These are phyloP conservation scores for Acanthochromis polyacanthus DNA, from an alignment of 2,113 vertebrate species.

Conservation along the genomic window DNA sequence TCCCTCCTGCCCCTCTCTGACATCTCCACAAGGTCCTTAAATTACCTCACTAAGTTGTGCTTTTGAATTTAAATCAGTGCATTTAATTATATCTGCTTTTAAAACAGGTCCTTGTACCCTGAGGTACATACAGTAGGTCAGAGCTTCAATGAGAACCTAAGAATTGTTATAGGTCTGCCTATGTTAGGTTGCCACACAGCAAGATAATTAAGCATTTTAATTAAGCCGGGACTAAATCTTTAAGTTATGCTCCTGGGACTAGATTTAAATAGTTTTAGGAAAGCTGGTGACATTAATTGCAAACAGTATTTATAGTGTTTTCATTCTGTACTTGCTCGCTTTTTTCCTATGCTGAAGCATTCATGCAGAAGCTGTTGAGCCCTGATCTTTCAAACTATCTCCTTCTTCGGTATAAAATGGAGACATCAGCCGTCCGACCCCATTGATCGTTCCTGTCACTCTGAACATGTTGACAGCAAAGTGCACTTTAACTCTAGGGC, in stretches of 20 bases:
- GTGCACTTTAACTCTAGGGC: constrained; percentile 39
- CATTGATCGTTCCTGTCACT: constrained; percentile 5
- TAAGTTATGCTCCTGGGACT: constrained; percentile 21
- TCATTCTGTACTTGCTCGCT: constrained; percentile 3
- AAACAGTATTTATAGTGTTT: neutral
- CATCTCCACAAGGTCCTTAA: constrained; percentile 51
- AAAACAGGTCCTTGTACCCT: constrained; percentile 39
- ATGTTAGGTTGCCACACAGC: constrained; percentile 33
- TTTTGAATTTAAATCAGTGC: constrained; percentile 63
- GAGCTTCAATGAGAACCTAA: constrained; percentile 30
- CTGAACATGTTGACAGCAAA: constrained; percentile 26
- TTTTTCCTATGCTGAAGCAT: neutral
- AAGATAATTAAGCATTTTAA: constrained; percentile 64
- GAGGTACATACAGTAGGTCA: constrained; percentile 36
- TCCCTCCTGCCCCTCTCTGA: constrained; percentile 50
- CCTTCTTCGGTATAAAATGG: neutral
- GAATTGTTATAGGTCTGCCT: constrained; percentile 34
- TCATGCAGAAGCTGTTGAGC: neutral
- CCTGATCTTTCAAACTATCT: neutral
- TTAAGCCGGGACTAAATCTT: constrained; percentile 41
- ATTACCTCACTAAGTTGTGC: constrained; percentile 49
- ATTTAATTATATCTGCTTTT: constrained; percentile 62
- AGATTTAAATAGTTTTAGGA: constrained; percentile 45
- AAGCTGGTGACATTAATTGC: constrained; percentile 15
- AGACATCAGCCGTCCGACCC: constrained; percentile 16